These are phyloP conservation scores for Siniperca knerii DNA, from an alignment of 2,113 vertebrate genomes.

Conservation along the genomic window DNA sequence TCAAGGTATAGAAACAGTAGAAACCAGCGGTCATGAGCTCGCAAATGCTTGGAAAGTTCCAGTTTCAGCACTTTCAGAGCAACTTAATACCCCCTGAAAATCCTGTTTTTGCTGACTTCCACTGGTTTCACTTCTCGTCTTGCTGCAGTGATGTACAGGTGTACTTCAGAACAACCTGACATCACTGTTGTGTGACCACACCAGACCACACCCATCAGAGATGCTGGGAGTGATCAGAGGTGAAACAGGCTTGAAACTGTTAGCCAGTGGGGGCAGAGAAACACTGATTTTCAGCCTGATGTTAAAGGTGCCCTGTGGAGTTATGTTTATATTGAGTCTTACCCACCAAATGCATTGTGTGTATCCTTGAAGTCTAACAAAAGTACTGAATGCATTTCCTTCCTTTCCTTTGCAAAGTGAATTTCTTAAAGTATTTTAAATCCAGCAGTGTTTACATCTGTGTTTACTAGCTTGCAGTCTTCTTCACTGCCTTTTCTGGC, in stretches of 20 bases:
- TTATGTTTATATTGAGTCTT: neutral
- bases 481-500: neutral
- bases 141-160: neutral
- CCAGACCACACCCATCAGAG: neutral
- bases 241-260: neutral
- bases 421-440: too few species aligned
- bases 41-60: neutral
- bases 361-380: neutral
- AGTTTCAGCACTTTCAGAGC: neutral
- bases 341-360: neutral
- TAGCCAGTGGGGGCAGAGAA: neutral
- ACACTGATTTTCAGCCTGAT: neutral
- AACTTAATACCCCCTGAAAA: neutral
- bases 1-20: constrained; percentile 86
- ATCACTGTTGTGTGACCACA: neutral
- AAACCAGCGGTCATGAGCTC: neutral
- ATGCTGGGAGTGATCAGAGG: neutral
- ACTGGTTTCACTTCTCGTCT: neutral
- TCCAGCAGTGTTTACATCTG: neutral
- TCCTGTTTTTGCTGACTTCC: neutral
- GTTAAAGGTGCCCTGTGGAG: neutral
- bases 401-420: neutral
- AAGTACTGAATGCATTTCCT: neutral
- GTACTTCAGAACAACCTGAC: neutral
- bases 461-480: neutral